These are phyloP conservation scores for Drosophila limbata DNA, from an alignment of 2,888 invertebrate species.

Conservation along the genomic window DNA sequence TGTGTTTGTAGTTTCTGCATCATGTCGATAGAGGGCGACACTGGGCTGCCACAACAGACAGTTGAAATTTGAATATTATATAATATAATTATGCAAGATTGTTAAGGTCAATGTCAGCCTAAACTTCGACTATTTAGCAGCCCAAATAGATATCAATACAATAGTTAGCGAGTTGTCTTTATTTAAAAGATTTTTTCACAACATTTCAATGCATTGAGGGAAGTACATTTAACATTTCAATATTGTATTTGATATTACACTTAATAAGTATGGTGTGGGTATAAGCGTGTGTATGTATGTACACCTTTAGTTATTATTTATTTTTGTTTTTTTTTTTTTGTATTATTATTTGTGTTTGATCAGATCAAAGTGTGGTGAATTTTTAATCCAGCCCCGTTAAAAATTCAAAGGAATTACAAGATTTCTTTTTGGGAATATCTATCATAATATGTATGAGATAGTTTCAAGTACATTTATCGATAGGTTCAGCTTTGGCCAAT, in stretches of 20 bases:
- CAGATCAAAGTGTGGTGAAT: constrained; percentile 79
- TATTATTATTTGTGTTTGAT: constrained; percentile 32
- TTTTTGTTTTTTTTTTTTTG: constrained; percentile 16
- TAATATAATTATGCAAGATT: too few relatives aligned
- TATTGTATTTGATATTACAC: constrained; percentile 41
- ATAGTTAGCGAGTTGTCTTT: constrained; percentile 47
- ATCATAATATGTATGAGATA: constrained; percentile 18
- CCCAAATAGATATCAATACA: background rate
- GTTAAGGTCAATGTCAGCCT: background rate
- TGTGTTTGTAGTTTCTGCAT: too few relatives aligned
- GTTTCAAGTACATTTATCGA: constrained; percentile 35
- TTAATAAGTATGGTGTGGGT: constrained; percentile 32
- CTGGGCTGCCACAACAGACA: too few relatives aligned
- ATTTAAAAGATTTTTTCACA: constrained; percentile 58
- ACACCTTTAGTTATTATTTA: constrained; percentile 11
- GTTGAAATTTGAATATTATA: too few relatives aligned
- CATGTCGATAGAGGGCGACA: too few relatives aligned
- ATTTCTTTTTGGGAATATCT: constrained; percentile 26
- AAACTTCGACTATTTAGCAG: background rate
- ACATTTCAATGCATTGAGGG: constrained; percentile 58
- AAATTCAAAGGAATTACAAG: constrained; percentile 76
- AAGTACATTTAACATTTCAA: constrained; percentile 46
- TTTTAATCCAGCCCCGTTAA: constrained; percentile 85
- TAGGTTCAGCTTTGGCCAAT: constrained; percentile 38
- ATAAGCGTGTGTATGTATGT: constrained; percentile 14